These are phyloP conservation scores for Drosophila ficusphila DNA, from an alignment of 1,140 invertebrate species.

Conservation along the genomic window DNA sequence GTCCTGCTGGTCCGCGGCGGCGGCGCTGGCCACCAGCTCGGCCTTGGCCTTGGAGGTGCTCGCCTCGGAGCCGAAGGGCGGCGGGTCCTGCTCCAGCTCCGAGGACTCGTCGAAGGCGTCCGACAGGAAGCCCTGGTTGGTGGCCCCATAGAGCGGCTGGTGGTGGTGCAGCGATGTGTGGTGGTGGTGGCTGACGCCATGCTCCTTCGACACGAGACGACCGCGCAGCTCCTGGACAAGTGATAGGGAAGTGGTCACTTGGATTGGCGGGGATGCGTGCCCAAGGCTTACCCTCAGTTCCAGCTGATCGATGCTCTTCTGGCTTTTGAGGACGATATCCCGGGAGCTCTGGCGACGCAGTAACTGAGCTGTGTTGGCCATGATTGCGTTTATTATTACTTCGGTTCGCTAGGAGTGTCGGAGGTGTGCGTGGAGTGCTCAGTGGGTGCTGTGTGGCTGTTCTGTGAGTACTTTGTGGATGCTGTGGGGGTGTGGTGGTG, in stretches of 20 bases:
- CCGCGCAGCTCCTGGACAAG: constrained; percentile 88
- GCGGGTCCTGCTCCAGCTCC: constrained; percentile 82
- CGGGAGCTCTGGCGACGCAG: constrained; percentile 93
- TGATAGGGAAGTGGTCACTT: no score
- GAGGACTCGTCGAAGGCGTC: constrained; percentile 91
- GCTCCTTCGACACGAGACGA: constrained; percentile 91
- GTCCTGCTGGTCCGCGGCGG: constrained; percentile 88
- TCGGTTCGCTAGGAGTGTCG: constrained; percentile 10
- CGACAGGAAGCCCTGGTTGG: constrained; percentile 90
- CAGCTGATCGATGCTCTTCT: constrained; percentile 92
- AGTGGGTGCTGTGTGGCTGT: constrained; percentile 4
- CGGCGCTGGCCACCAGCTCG: constrained; percentile 86
- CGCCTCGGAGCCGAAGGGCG: constrained; percentile 71
- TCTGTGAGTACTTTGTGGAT: no score
- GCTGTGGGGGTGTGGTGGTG: constrained; percentile 13
- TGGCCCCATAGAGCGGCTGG: constrained; percentile 91
- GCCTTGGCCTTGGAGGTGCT: constrained; percentile 84
- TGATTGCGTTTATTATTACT: constrained; percentile 78
- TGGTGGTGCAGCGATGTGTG: constrained; percentile 75
- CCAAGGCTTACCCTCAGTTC: constrained; percentile 92
- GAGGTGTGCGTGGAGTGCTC: constrained; percentile 1
- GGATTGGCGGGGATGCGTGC: no score
- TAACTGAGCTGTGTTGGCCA: constrained; percentile 95
- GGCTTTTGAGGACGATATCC: constrained; percentile 86
- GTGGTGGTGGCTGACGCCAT: constrained; percentile 85